phyloP scores from a whole-genome alignment of 2,888 invertebrate genomes.

The Chaitophorus viminalis region DNA sequence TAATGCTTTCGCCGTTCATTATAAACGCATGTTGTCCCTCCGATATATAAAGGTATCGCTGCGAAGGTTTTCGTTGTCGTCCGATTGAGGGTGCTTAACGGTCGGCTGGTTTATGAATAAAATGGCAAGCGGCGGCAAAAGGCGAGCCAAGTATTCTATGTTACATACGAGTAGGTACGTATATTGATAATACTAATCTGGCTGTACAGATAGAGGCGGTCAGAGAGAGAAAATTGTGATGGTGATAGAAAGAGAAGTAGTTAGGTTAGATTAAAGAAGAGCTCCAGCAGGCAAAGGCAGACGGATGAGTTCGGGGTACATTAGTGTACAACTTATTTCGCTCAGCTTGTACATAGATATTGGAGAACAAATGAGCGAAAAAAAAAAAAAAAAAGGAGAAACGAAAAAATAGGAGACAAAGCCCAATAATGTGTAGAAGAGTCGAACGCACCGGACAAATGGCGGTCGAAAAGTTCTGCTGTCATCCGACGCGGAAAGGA shows the following conservation, averaged over 20 bases:
- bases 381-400: not conserved
- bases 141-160: not conserved
- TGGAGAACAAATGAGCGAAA: not conserved
- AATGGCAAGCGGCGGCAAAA: not conserved
- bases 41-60: not conserved
- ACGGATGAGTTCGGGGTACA: not conserved
- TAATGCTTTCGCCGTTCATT: slow-evolving; percentile 3
- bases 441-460: not conserved
- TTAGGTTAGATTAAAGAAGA: no score
- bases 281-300: not conserved
- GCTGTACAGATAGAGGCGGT: not conserved
- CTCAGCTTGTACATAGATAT: no score
- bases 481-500: slow-evolving; percentile 34
- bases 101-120: not conserved
- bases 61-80: not conserved
- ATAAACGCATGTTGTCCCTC: not conserved
- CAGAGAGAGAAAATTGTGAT: no score
- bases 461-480: slow-evolving; percentile 45
- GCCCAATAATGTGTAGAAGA: not conserved
- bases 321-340: slow-evolving; percentile 11
- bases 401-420: slow-evolving; percentile 16
- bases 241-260: not conserved
- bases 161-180: no score
- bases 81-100: not conserved
- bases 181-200: not conserved